Conservation (phyloP, 2,888 invertebrate species). For the Conomelus anceps region DNA sequence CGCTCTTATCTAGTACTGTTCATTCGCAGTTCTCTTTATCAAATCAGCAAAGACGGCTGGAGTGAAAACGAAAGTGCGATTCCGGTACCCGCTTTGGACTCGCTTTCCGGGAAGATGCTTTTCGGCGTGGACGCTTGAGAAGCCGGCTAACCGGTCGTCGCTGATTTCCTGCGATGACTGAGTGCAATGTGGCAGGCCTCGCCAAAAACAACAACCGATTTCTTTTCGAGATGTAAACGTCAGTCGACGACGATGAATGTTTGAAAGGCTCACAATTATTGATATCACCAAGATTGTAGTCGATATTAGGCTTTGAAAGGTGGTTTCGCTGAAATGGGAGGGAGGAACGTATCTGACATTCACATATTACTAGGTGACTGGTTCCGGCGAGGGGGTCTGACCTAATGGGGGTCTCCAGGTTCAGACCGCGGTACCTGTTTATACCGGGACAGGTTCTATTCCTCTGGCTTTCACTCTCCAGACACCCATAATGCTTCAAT, state of each 20-base stretch:
- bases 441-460: background rate
- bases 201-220: background rate
- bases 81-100: background rate
- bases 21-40: background rate
- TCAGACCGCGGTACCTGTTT: background rate
- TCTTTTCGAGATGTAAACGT: background rate
- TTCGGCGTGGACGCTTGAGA: background rate
- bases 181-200: background rate
- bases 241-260: background rate
- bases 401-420: background rate
- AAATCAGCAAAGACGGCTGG: no score
- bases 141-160: background rate
- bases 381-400: background rate
- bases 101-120: background rate
- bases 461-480: background rate
- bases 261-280: background rate
- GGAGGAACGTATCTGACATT: background rate
- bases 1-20: background rate
- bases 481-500: background rate
- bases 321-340: no score
- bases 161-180: background rate
- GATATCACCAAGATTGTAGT: background rate
- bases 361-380: background rate
- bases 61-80: background rate
- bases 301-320: no score